Percentiles rank a stretch among this genome's conserved stretches.
Conservation (phyloP, 2,888 invertebrate genomes). For the Heliconius ismenius region DNA sequence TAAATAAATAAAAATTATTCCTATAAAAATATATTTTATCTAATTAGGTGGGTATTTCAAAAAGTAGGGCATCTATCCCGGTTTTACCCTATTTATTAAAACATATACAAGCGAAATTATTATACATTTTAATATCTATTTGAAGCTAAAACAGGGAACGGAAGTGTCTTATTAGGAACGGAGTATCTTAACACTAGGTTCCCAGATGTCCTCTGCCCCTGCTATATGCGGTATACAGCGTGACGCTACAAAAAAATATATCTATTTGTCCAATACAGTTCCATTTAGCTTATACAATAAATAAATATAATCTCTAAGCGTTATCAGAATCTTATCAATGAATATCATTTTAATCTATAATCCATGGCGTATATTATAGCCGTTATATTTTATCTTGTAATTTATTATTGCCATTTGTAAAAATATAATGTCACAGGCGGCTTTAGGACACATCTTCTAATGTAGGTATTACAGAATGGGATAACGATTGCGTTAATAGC, state of each 20-base stretch:
- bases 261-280: background rate
- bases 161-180: too few relatives aligned
- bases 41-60: too few relatives aligned
- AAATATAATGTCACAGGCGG: constrained; percentile 4
- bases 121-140: background rate
- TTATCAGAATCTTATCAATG: constrained; percentile 23
- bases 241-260: too few relatives aligned
- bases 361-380: constrained; percentile 9
- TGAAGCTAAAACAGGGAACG: too few relatives aligned
- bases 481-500: background rate
- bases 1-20: too few relatives aligned
- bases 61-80: too few relatives aligned
- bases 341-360: constrained; percentile 24
- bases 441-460: background rate
- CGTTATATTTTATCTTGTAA: constrained; percentile 21
- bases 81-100: too few relatives aligned
- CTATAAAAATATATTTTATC: too few relatives aligned
- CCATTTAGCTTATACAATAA: constrained; percentile 4
- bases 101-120: background rate
- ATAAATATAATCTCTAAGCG: background rate
- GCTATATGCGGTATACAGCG: too few relatives aligned
- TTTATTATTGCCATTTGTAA: constrained; percentile 23
- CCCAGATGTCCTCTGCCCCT: too few relatives aligned
- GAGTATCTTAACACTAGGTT: too few relatives aligned
- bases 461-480: background rate